phyloP scores from a whole-genome alignment of 64 coral and sea anemone genomes.

The Hydrozoanthus tunicans region DNA sequence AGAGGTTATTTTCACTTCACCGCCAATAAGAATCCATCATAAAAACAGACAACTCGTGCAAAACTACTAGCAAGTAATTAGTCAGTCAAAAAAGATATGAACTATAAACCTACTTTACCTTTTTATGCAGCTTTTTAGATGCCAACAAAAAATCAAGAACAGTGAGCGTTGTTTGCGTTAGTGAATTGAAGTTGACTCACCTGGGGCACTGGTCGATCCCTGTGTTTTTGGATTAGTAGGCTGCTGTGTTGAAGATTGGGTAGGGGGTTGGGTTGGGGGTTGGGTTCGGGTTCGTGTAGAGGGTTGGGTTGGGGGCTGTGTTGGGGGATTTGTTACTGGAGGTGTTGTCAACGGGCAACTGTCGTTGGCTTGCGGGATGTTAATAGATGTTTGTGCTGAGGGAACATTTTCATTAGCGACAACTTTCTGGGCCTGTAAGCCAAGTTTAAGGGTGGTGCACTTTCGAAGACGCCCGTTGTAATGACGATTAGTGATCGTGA shows the following conservation, averaged over 20 bases:
- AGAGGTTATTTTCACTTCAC: too few species aligned
- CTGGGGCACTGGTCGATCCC: too few species aligned
- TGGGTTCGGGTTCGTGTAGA: background rate
- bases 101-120: too few species aligned
- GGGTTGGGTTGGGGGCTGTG: background rate
- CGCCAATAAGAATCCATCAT: too few species aligned
- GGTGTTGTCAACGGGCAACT: conserved; percentile 3
- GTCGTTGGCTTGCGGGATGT: background rate
- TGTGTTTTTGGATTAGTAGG: background rate
- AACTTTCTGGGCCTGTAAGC: conserved; percentile 41
- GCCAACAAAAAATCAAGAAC: too few species aligned
- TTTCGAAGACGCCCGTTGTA: conserved; percentile 24
- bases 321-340: background rate
- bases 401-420: conserved; percentile 24
- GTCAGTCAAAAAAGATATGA: too few species aligned
- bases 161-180: too few species aligned
- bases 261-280: background rate
- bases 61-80: too few species aligned
- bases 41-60: too few species aligned
- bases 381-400: background rate
- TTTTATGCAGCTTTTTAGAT: too few species aligned
- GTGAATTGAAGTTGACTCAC: too few species aligned
- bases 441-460: conserved; percentile 28
- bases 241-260: background rate
- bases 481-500: conserved; percentile 27